Conservation (phyloP, 1,140 invertebrate species). For the Eubasilissa regina region DNA sequence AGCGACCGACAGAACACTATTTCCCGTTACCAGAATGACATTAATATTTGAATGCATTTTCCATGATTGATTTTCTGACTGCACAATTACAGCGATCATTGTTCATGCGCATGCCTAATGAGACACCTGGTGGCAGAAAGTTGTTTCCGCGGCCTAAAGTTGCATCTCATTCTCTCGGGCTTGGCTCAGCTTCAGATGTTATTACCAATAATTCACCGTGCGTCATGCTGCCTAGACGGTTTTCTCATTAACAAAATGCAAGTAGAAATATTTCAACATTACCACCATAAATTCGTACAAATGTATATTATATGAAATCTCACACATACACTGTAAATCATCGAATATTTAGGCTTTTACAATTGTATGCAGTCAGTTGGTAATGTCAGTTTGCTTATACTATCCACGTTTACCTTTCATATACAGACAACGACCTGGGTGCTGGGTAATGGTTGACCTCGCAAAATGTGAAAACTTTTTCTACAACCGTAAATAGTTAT, state of each 20-base stretch:
- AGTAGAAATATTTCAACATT: too few relatives aligned
- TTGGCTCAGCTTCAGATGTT: background rate
- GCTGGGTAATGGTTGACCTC: too few relatives aligned
- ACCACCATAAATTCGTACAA: too few relatives aligned
- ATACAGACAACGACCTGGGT: too few relatives aligned
- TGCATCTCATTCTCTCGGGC: background rate
- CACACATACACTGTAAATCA: too few relatives aligned
- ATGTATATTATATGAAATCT: too few relatives aligned
- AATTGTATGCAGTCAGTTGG: too few relatives aligned
- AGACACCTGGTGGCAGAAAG: slow-evolving; percentile 23
- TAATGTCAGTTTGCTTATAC: too few relatives aligned
- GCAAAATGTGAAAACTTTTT: too few relatives aligned
- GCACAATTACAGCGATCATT: slow-evolving; percentile 23
- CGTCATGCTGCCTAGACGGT: background rate
- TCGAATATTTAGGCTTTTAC: too few relatives aligned
- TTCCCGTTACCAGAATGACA: slow-evolving; percentile 4
- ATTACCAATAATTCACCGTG: slow-evolving; percentile 4
- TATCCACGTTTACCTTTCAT: too few relatives aligned
- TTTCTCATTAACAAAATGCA: background rate
- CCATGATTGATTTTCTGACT: slow-evolving; percentile 22
- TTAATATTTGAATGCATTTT: slow-evolving; percentile 15
- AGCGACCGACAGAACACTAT: background rate
- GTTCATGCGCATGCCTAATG: slow-evolving; percentile 35
- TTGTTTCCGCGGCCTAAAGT: background rate
- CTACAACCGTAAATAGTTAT: too few relatives aligned